Percentiles rank a stretch among this genome's conserved stretches.
Evolutionary conservation across 2,888 invertebrate species (phyloP).

Genomic region (Lottia scabra): DNA sequence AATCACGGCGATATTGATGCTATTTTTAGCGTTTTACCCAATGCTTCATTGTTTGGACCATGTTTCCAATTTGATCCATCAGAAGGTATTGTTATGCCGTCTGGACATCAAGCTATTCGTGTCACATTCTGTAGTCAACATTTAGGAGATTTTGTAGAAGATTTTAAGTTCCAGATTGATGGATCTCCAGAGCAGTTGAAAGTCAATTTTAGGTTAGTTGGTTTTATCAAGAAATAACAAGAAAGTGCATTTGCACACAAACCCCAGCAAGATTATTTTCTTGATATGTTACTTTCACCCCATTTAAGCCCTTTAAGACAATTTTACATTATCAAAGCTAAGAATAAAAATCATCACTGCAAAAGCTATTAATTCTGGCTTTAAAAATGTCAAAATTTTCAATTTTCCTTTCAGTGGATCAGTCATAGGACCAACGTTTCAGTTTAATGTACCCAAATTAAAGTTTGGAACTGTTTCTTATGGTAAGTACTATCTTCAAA

Average conservation of each 20-base stretch:
- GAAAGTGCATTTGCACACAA: too few species aligned
- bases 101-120: conserved; percentile 67
- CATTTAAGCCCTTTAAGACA: too few species aligned
- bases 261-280: too few species aligned
- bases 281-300: too few species aligned
- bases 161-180: conserved; percentile 66
- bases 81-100: conserved; percentile 67
- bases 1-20: conserved; percentile 70
- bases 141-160: conserved; percentile 68
- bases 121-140: conserved; percentile 63
- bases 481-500: conserved; percentile 46
- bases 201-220: conserved; percentile 60
- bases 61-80: conserved; percentile 67
- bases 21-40: conserved; percentile 61
- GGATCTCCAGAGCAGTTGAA: conserved; percentile 60
- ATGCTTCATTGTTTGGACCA: conserved; percentile 62
- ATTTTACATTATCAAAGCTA: too few species aligned
- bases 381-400: background rate
- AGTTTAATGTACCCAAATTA: conserved; percentile 67
- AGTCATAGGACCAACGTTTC: conserved; percentile 69
- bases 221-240: too few species aligned
- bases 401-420: conserved; percentile 57
- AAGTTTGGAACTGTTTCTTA: conserved; percentile 68
- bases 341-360: too few species aligned
- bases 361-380: background rate